Evolutionary conservation across 2,888 invertebrate genomes (phyloP).

Genomic region (Chydorus sphaericus): DNA sequence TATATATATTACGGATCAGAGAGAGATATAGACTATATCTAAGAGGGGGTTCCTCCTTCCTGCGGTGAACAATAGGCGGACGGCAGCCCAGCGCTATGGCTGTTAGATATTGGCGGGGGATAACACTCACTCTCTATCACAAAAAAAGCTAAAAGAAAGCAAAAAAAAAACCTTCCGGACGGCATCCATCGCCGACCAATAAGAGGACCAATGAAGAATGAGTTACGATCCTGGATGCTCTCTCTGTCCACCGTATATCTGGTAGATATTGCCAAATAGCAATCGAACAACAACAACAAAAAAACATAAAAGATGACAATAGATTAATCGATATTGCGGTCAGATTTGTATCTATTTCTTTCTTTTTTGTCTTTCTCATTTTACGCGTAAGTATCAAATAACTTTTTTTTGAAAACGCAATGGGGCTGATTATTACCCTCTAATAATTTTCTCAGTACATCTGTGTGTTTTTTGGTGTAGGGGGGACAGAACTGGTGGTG

Average conservation of each 20-base stretch:
- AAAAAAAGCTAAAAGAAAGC: background rate
- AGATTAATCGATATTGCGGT: too few species aligned
- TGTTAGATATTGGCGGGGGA: constrained; percentile 8
- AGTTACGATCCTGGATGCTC: constrained; percentile 8
- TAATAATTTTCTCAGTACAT: background rate
- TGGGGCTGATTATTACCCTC: constrained; percentile 4
- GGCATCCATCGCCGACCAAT: constrained; percentile 10
- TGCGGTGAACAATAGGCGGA: too few species aligned
- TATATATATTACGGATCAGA: background rate
- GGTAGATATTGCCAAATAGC: too few species aligned
- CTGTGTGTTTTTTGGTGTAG: background rate
- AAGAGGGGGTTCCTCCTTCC: too few species aligned
- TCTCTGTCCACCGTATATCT: background rate
- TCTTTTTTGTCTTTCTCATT: background rate
- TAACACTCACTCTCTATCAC: background rate
- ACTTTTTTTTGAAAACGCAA: too few species aligned
- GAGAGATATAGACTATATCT: too few species aligned
- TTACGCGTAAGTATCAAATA: background rate
- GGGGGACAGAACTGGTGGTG: background rate
- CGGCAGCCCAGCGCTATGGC: background rate
- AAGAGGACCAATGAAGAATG: constrained; percentile 11
- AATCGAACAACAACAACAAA: too few species aligned
- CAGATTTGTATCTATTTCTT: background rate
- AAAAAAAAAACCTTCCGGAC: constrained; percentile 5
- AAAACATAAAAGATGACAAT: too few species aligned